Base-by-base conservation (phyloP, 2,888 invertebrate species). In the Strigamia maritima region DNA sequence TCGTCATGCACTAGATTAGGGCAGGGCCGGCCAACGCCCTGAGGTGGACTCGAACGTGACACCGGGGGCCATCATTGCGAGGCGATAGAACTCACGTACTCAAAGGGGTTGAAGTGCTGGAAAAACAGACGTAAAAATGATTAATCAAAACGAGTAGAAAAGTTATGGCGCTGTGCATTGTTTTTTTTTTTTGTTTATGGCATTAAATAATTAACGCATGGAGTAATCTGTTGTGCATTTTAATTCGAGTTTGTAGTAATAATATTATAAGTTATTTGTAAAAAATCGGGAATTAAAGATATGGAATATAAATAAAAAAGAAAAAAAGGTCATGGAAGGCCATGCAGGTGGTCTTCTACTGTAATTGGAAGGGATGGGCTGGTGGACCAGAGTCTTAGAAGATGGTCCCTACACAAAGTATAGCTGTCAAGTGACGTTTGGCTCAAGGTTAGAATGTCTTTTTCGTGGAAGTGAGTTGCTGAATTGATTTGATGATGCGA, bases 11-110 rank as follows among this genome's bases (percentile, higher is more conserved):
- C 70, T 70, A 70, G 26, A 70, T 70, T 26, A 70, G 70, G 70
- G 70, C 70, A 70, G 70, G 70, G 70, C 70, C 70, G 70, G 70
- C 70, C 70, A 70, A 70, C 70, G 70, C 70, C 70, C 70, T 70
- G 70, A 70, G 70, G 70, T 26, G 70, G 70, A 26, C 70, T 70
- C 28, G 70, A 28, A 70, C 70, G 70, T 70, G 70, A 70, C 70
- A 70, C 28, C 70, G 70, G 26, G 28, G 70, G 70, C 70, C 70
- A 70, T 70, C 70, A 70, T 26, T 70, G 70, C 70, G 3, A 70
- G 70, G 70, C 70, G 26, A 70, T 14, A 28, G 26, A 70, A 70
- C 70, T 70, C 70, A 70, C 70, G 70, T 70, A 70, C 70, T 70
- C 70, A 70, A 70, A 28, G 70, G 35, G 28, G 70, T 70, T 70